Base-by-base conservation (phyloP, 1,140 invertebrate genomes). In the Yoshiicerus persimilis region DNA sequence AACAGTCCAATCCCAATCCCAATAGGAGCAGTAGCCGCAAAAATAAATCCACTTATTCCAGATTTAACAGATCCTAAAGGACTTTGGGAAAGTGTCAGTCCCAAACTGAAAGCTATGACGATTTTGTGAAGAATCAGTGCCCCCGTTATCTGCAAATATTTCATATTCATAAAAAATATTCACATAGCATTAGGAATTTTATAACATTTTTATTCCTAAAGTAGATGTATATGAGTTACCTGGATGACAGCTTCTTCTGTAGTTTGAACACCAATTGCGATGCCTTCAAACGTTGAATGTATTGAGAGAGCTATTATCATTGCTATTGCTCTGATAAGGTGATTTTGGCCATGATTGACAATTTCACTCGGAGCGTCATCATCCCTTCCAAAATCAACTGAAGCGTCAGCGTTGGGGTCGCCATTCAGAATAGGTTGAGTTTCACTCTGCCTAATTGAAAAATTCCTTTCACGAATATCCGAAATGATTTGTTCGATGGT, bases 21-120 rank as follows among this genome's bases (percentile, higher is more conserved):
- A 3, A 95, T 87, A 0, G 96, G 96, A 13, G 96, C 94, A 0
- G 96, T 95, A n/a, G 95, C 89, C 0, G 96, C 95, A 91, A 95
- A 95, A 4, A 94, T 89, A 27, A 93, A 90, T 75, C 95, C 93
- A 86, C 95, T 95, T 0, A 95, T 92, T 5, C 95, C 91, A 11
- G 96, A 94, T 0, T 94, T 94, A 39, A 92, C 91, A 4, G 92
- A 92, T 23, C 94, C 93, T 2, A 96, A 93, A 64, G 94, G 93
- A 2, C 95, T 95, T 38, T 96, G 95, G 20, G 96, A 93, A 11
- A 95, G 91, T 88, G 94, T 95, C 84, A 95, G 91, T 4, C 95
- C 94, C 2, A 95, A 91, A 90, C 94, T 94, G 90, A 95, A 94
- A 16, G 94, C 94, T 84, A 95, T 93, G 23, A 95, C 92, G 25